These are phyloP conservation scores for Chloebia gouldiae DNA, from an alignment of 2,113 vertebrate genomes.

Conservation along the genomic window DNA sequence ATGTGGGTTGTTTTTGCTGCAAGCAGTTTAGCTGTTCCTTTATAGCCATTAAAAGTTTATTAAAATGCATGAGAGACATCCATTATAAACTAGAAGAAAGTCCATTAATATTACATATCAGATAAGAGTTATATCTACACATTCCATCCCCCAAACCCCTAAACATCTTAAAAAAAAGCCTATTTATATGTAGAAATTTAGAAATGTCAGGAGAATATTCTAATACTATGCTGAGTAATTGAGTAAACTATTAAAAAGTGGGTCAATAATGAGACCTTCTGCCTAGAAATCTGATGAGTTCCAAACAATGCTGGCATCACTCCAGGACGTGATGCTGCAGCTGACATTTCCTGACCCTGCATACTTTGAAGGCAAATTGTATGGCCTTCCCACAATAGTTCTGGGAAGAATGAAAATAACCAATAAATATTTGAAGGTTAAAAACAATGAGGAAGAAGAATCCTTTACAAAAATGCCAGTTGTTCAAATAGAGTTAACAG, in stretches of 20 bases:
- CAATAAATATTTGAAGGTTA: neutral
- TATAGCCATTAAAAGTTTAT: slow-evolving; percentile 43
- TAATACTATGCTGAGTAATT: neutral
- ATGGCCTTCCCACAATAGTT: neutral
- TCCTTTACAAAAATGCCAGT: neutral
- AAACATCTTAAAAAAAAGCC: neutral
- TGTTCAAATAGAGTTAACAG: neutral
- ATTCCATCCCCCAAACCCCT: neutral
- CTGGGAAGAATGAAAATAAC: neutral
- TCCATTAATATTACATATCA: slow-evolving; percentile 28
- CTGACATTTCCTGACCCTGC: neutral
- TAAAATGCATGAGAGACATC: slow-evolving; percentile 40
- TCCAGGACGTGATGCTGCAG: neutral
- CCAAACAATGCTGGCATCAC: neutral
- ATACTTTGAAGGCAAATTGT: neutral
- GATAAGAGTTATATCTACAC: neutral
- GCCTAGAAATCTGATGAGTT: neutral
- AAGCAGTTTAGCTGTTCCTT: neutral
- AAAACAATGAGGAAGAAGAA: neutral
- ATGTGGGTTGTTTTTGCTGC: neutral
- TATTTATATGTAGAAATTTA: neutral
- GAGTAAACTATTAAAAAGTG: neutral
- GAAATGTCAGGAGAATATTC: neutral
- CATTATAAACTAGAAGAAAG: slow-evolving; percentile 16
- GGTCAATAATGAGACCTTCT: neutral